phyloP scores from a whole-genome alignment of 2,888 invertebrate genomes.

The Trachelus stipa region DNA sequence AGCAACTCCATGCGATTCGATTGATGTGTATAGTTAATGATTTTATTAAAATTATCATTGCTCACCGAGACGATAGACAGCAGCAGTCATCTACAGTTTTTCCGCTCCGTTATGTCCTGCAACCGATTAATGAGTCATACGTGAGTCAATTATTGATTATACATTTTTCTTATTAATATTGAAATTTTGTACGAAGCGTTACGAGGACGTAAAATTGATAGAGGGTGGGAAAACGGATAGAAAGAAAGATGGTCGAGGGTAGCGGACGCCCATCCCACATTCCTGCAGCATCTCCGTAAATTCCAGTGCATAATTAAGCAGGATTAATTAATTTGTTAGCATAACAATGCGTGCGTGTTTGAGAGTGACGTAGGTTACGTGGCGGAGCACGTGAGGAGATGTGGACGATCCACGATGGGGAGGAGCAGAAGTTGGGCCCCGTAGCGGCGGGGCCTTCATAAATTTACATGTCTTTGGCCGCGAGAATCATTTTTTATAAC shows the following conservation, averaged over 20 bases:
- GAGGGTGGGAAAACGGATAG: too few species aligned
- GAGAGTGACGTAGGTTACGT: conserved; percentile 15
- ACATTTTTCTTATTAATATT: too few species aligned
- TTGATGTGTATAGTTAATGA: too few species aligned
- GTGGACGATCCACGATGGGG: too few species aligned
- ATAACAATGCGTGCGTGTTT: conserved; percentile 49
- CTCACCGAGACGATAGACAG: conserved; percentile 53
- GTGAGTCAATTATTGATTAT: too few species aligned
- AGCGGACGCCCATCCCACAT: not conserved
- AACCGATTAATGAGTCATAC: conserved; percentile 24
- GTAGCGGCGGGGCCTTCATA: conserved; percentile 56
- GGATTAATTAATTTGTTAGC: conserved; percentile 41
- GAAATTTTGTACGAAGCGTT: too few species aligned
- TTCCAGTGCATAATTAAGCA: conserved; percentile 6
- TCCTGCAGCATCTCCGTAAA: not conserved
- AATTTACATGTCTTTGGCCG: conserved; percentile 64
- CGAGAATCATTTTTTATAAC: conserved; percentile 63
- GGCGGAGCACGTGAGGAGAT: too few species aligned
- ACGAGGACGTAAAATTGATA: too few species aligned
- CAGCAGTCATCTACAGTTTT: conserved; percentile 59
- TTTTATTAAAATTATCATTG: conserved; percentile 21
- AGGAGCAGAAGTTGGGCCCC: conserved; percentile 26
- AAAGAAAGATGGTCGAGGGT: too few species aligned
- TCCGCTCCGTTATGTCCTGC: conserved; percentile 51
- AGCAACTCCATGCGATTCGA: too few species aligned